Conservation (phyloP, 2,797 vertebrate species). For the Peromyscus nudipes region DNA sequence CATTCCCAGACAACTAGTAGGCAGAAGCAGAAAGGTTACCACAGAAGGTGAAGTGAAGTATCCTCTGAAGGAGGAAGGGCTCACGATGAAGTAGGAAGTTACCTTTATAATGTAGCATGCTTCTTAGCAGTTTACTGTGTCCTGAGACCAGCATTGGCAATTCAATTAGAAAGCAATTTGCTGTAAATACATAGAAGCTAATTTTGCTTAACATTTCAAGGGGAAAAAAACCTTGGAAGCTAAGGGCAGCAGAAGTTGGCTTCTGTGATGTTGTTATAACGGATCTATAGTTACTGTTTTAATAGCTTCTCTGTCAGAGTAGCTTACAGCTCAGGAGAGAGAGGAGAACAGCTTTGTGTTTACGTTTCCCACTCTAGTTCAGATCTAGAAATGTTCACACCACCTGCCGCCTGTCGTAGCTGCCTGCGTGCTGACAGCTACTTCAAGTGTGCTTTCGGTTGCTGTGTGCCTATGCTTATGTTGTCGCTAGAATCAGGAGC, state of each 20-base stretch:
- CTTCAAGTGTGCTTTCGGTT: background rate
- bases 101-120: background rate
- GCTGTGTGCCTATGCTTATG: background rate
- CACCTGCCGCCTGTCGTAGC: background rate
- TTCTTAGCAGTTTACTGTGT: slow-evolving; percentile 50
- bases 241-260: background rate
- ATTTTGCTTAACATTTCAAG: slow-evolving; percentile 2
- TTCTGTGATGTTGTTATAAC: slow-evolving; percentile 4
- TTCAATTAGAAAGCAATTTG: slow-evolving; percentile 47
- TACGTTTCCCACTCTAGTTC: background rate
- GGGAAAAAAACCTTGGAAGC: background rate
- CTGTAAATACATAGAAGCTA: slow-evolving; percentile 48
- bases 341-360: background rate
- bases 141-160: background rate
- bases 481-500: background rate
- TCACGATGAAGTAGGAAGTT: slow-evolving; percentile 33
- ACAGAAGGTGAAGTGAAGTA: background rate
- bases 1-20: background rate
- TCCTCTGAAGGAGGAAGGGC: slow-evolving; percentile 1
- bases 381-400: background rate
- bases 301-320: background rate
- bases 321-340: background rate
- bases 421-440: background rate
- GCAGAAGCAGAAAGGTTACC: background rate
- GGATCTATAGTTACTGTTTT: background rate